phyloP scores from a whole-genome alignment of 2,888 invertebrate species.

The Iselma pallidipennis region DNA sequence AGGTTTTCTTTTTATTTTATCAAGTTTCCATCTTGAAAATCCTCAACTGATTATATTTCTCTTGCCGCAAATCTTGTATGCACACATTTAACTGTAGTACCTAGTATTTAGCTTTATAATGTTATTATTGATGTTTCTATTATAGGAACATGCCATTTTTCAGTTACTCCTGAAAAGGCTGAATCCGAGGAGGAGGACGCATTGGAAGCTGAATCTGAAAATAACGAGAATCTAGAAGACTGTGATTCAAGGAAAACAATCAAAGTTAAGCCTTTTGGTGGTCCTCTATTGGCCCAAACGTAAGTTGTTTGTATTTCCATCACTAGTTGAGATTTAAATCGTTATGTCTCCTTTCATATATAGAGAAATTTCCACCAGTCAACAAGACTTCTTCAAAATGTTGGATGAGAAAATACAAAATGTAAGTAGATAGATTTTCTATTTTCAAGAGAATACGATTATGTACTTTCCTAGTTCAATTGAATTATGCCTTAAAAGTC shows the following conservation, averaged over 20 bases:
- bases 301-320: constrained; percentile 44
- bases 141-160: too few species aligned
- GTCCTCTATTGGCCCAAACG: constrained; percentile 52
- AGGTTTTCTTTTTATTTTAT: not conserved
- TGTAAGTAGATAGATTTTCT: constrained; percentile 59
- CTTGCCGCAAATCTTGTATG: too few species aligned
- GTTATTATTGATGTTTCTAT: too few species aligned
- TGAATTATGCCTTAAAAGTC: too few species aligned
- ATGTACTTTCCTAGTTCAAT: too few species aligned
- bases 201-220: constrained; percentile 42
- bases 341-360: too few species aligned
- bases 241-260: constrained; percentile 47
- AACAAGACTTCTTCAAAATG: constrained; percentile 92
- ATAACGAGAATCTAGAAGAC: constrained; percentile 45
- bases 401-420: constrained; percentile 90
- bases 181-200: constrained; percentile 46
- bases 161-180: constrained; percentile 48
- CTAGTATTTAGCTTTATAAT: too few species aligned
- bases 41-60: too few species aligned
- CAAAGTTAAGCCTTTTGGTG: constrained; percentile 51
- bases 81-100: too few species aligned
- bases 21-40: too few species aligned
- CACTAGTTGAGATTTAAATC: too few species aligned
- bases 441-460: too few species aligned
- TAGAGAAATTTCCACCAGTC: constrained; percentile 88